phyloP scores from a whole-genome alignment of 2,888 invertebrate genomes.

The Ornithoptera alexandrae region DNA sequence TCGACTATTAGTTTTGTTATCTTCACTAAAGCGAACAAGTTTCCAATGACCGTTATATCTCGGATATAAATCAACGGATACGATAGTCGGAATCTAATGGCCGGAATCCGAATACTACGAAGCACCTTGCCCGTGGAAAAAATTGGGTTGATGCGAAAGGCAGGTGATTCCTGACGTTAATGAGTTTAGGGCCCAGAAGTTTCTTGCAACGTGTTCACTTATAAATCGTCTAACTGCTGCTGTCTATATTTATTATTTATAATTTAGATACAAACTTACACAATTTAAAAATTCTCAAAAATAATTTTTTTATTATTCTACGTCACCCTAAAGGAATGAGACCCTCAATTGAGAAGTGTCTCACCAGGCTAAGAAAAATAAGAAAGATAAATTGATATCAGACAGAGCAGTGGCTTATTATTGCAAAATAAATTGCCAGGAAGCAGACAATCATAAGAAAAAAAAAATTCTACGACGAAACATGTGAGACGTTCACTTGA shows the following conservation, averaged over 20 bases:
- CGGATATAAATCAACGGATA: conserved; percentile 22
- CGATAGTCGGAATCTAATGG: conserved; percentile 20
- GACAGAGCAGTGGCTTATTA: no score
- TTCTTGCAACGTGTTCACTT: conserved; percentile 10
- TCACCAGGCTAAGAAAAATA: no score
- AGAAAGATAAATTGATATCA: no score
- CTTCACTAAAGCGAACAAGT: conserved; percentile 7
- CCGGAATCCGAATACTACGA: conserved; percentile 12
- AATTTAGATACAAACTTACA: not conserved
- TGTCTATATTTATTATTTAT: not conserved
- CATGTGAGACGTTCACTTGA: no score
- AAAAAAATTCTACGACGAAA: no score
- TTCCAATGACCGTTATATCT: conserved; percentile 18
- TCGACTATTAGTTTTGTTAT: conserved; percentile 17
- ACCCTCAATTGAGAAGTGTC: no score
- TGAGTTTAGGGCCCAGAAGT: conserved; percentile 14
- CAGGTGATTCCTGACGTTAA: conserved; percentile 36
- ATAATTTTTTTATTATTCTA: no score
- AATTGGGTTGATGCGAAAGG: conserved; percentile 40
- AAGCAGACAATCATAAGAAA: no score
- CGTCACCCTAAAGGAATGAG: no score
- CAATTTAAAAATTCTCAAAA: no score
- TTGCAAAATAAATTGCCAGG: no score
- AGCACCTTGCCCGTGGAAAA: conserved; percentile 41
- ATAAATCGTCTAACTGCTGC: not conserved